phyloP scores from a whole-genome alignment of 1,140 invertebrate species.

The Sipha flava region DNA sequence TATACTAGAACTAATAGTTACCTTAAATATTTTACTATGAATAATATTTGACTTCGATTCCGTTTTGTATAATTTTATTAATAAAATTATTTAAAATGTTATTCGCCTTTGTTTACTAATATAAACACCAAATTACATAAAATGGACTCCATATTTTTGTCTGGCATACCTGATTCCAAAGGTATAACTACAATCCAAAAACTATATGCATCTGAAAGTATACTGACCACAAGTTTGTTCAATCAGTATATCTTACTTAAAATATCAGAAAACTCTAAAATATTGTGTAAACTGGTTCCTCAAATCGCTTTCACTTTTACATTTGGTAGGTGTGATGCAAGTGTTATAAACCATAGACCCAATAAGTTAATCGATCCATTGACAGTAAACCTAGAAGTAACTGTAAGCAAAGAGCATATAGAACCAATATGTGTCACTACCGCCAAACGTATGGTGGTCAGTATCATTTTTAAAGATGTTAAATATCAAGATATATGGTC shows the following conservation, averaged over 20 bases:
- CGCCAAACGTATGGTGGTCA: background rate
- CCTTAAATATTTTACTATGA: too few relatives aligned
- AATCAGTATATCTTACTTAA: background rate
- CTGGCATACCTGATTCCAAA: background rate
- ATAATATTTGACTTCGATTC: too few relatives aligned
- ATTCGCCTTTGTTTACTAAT: too few relatives aligned
- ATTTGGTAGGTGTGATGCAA: background rate
- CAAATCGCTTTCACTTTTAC: background rate
- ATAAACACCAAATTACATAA: background rate
- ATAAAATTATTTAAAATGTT: too few relatives aligned
- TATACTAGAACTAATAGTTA: too few relatives aligned
- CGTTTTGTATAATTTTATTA: too few relatives aligned
- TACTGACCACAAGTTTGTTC: background rate
- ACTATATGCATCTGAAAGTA: background rate
- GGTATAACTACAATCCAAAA: background rate
- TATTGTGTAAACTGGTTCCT: background rate
- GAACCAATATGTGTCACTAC: background rate
- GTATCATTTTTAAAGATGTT: constrained; percentile 10
- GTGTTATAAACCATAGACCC: background rate
- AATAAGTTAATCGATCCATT: background rate
- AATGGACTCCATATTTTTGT: background rate
- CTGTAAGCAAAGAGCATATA: background rate
- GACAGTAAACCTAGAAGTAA: background rate
- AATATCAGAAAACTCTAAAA: background rate
- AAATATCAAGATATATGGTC: constrained; percentile 1